These are phyloP conservation scores for Orthosia gracilis DNA, from an alignment of 2,888 invertebrate species.

Conservation along the genomic window DNA sequence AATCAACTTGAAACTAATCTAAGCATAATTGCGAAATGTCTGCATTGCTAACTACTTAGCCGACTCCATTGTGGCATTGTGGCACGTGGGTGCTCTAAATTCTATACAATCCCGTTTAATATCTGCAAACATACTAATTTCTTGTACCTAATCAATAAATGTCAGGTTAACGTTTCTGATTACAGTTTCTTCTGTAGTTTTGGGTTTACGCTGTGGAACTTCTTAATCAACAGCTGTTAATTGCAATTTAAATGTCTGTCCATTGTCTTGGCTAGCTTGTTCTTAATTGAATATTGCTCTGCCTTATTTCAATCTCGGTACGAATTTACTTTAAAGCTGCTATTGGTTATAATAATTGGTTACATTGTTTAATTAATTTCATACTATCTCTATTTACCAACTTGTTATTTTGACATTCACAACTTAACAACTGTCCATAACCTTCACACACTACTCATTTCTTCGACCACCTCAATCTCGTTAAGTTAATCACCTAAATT, in stretches of 20 bases:
- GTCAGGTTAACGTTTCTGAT: conserved; percentile 35
- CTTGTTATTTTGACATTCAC: conserved; percentile 7
- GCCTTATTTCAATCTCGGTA: conserved; percentile 11
- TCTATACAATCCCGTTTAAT: conserved; percentile 47
- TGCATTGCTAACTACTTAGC: conserved; percentile 60
- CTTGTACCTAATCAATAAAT: conserved; percentile 49
- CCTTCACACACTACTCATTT: conserved; percentile 25
- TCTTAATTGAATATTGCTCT: conserved; percentile 19
- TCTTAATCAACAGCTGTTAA: conserved; percentile 41
- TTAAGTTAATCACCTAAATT: conserved; percentile 47
- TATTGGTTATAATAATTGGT: background rate
- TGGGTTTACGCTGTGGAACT: conserved; percentile 26
- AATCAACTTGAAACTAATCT: conserved; percentile 61
- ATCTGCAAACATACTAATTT: conserved; percentile 43
- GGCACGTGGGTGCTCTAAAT: conserved; percentile 71
- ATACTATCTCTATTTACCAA: background rate
- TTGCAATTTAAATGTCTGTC: conserved; percentile 22
- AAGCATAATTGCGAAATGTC: conserved; percentile 59
- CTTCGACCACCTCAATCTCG: conserved; percentile 28
- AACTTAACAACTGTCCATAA: background rate
- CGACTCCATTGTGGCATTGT: conserved; percentile 54
- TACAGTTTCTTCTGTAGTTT: conserved; percentile 46
- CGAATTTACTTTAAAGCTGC: background rate
- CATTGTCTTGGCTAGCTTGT: conserved; percentile 3
- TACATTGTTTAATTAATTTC: conserved; percentile 4